Percentiles rank a stretch among this genome's conserved stretches.
Evolutionary conservation across 2,113 vertebrate species (phyloP).

Genomic region (Edolisoma coerulescens): DNA sequence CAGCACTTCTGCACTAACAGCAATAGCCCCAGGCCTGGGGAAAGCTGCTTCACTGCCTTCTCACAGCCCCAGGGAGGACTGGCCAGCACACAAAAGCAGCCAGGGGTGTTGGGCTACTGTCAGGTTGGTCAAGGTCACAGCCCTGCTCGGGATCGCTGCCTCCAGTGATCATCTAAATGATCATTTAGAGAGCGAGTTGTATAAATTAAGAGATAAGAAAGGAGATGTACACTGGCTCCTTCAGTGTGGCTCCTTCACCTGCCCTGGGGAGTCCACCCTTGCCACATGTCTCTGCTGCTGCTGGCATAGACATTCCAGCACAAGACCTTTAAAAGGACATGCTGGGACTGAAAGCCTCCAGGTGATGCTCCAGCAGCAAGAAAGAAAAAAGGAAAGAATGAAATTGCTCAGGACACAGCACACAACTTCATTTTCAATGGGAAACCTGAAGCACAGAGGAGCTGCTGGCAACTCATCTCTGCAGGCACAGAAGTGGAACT

Average conservation of each 20-base stretch:
- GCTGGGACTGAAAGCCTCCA: background rate
- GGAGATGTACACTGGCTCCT: background rate
- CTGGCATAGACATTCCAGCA: background rate
- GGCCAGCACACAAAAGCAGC: background rate
- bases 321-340: background rate
- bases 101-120: background rate
- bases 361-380: background rate
- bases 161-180: too few species aligned
- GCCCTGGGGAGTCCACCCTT: background rate
- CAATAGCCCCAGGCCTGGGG: background rate
- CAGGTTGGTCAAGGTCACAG: background rate
- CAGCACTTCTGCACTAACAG: background rate
- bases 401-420: background rate
- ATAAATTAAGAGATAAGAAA: background rate
- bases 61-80: too few species aligned
- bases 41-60: background rate
- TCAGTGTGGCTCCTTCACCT: background rate
- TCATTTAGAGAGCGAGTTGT: accelerated
- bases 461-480: background rate
- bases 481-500: background rate
- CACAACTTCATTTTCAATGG: background rate
- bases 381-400: background rate
- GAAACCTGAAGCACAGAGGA: background rate
- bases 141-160: background rate
- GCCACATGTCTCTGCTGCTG: background rate